These are phyloP conservation scores for Epinephelus cyanopodus DNA, from an alignment of 2,113 vertebrate genomes.

Conservation along the genomic window DNA sequence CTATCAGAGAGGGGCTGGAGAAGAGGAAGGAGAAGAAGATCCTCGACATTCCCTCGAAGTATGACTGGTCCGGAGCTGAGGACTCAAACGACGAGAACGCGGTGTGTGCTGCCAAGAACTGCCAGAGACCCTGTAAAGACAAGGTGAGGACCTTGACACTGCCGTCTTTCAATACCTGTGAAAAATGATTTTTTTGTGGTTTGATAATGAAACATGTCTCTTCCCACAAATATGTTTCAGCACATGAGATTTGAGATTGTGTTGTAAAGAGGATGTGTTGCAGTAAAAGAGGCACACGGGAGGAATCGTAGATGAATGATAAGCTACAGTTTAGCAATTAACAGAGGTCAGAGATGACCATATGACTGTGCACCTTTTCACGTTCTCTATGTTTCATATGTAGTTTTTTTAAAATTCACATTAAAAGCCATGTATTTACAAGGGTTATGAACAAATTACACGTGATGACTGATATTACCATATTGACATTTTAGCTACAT, in stretches of 20 bases:
- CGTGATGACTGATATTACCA: neutral
- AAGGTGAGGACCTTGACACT: constrained; percentile 87
- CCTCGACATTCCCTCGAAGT: constrained; percentile 97
- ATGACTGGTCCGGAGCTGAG: constrained; percentile 98
- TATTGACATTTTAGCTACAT: neutral
- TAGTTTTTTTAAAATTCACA: neutral
- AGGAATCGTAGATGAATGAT: constrained; percentile 59
- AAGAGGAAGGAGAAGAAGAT: constrained; percentile 96
- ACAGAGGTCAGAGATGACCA: constrained; percentile 46
- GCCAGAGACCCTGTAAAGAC: constrained; percentile 97
- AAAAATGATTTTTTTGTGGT: neutral
- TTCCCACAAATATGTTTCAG: neutral
- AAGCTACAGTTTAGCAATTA: constrained; percentile 51
- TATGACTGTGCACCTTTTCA: constrained; percentile 15
- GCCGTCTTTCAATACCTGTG: neutral
- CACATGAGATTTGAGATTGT: neutral
- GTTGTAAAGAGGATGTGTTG: constrained; percentile 8
- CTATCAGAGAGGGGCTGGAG: constrained; percentile 90
- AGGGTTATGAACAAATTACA: neutral
- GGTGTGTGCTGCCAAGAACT: constrained; percentile 96
- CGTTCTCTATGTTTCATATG: neutral
- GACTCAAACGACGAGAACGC: constrained; percentile 98
- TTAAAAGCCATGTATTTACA: neutral
- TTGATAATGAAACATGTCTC: neutral
- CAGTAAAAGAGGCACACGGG: constrained; percentile 21